A percentile compares a stretch with the other conserved stretches of the same genome.
Evolutionary conservation across 2,113 vertebrate species (phyloP).

Genomic region (Chamaea fasciata): DNA sequence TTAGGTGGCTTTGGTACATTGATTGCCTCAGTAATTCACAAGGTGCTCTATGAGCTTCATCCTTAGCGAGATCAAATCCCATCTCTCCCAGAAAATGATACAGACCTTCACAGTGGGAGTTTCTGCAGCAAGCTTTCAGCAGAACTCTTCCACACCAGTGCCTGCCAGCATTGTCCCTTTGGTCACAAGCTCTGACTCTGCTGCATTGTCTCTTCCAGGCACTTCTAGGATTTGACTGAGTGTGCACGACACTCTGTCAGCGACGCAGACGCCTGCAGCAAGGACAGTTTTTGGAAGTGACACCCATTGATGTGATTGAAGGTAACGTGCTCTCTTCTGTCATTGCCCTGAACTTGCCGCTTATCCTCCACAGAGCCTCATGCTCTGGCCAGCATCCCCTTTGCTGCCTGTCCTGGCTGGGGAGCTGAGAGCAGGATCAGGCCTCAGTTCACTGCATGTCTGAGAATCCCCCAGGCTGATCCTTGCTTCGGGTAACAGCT

Average conservation of each 20-base stretch:
- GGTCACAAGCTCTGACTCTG: neutral
- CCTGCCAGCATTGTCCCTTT: neutral
- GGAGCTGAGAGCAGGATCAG: neutral
- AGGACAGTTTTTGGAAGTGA: neutral
- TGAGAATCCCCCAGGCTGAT: neutral
- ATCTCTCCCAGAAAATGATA: neutral
- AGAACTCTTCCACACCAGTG: neutral
- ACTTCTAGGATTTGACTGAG: neutral
- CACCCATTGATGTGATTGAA: slow-evolving; percentile 51
- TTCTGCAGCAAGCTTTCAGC: neutral
- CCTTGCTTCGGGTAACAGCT: neutral
- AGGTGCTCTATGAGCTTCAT: neutral
- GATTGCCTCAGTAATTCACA: neutral
- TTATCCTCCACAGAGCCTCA: neutral
- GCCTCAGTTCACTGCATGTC: neutral
- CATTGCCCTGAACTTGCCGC: neutral
- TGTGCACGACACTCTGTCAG: neutral
- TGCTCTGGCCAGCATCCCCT: rapidly evolving
- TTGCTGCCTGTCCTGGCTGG: neutral
- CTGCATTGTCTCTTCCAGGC: slow-evolving; percentile 19
- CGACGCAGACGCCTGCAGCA: neutral
- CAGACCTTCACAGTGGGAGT: neutral
- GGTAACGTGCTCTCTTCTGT: neutral
- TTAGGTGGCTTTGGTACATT: neutral
- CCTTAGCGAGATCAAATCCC: neutral